Evolutionary conservation across 2,797 vertebrate species (phyloP), one percentile per base, ranked within the genome.

Genomic region (Gephyroberyx darwinii): DNA sequence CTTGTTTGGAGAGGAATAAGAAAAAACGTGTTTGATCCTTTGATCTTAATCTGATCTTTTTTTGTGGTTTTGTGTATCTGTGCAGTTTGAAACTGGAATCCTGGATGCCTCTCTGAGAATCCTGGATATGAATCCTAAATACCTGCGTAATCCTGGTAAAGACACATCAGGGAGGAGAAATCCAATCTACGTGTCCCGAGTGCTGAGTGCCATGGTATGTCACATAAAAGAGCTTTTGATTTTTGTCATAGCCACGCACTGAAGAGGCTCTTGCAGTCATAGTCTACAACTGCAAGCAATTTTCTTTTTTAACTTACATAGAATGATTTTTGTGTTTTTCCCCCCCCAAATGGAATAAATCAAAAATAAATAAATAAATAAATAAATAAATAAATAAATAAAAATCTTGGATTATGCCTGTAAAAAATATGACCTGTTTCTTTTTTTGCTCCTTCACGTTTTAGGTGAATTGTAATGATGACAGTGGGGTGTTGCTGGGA

Each of bases 381-480:
- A 26, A 26, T 26, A 1, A 26, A 26, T 1, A 26, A 26, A 26
- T 1, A 26, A 26, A 26, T 26, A 26, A 26, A 26, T 26, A 0
- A n/a, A 35, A 50, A 35, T 0, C 53, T 53, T 3, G 4, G 8
- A 33, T 47, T 48, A 52, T 1, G 17, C 3, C 8, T 30, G 9
- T 7, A 2, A 33, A 17, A 51, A 14, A 19, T 0, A 13, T 22
- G 10, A 10, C 33, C 33, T 35, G 7, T 35, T 35, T 41, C 5
- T 37, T 51, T 5, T 58, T 45, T 53, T 16, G 8, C 10, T 60
- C n/a, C 13, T 69, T 64, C 78, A n/a, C 30, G n/a, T 65, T 37
- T 0, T 82, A 99, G 98, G 95, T 99, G 0, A 98, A 99, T 43
- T 98, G 95, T 57, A 96, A 98, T 0, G 97, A 97, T 0, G 96